Percentiles rank a stretch among this genome's conserved stretches.
Evolutionary conservation across 2,113 vertebrate species (phyloP).

Genomic region (Hystrix brachyura): DNA sequence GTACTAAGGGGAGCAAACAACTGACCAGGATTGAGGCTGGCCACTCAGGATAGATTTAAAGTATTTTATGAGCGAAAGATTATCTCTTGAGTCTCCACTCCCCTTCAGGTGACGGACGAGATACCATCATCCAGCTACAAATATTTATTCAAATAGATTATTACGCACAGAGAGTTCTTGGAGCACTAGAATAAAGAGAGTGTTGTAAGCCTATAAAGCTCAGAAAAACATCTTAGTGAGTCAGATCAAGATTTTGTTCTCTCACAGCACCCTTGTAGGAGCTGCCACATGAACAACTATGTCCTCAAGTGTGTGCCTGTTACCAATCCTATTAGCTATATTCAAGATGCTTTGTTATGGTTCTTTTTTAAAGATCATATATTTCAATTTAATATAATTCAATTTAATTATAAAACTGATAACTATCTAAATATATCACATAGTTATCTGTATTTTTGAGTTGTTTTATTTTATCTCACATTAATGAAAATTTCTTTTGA

Average conservation of each 20-base stretch:
- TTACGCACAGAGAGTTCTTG: neutral
- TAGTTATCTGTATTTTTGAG: neutral
- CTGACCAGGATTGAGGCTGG: neutral
- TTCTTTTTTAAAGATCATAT: conserved; percentile 39
- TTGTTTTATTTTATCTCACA: conserved; percentile 43
- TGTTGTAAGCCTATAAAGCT: neutral
- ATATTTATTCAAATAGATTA: conserved; percentile 28
- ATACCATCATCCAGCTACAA: neutral
- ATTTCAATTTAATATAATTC: conserved; percentile 5
- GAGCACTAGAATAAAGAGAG: neutral
- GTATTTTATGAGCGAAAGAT: neutral
- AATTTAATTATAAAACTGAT: conserved; percentile 22
- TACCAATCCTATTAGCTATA: neutral
- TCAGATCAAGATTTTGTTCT: neutral
- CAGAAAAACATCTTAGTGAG: neutral
- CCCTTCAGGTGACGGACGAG: neutral
- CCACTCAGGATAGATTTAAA: conserved; percentile 25
- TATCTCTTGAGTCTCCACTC: conserved; percentile 10
- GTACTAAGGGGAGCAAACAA: neutral
- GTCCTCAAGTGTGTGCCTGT: neutral
- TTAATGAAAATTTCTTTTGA: conserved; percentile 26
- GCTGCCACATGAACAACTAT: neutral
- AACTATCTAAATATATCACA: neutral
- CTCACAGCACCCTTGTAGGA: neutral
- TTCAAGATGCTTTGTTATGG: neutral